Percentiles rank a stretch among this genome's conserved stretches.
Conservation (phyloP, 2,888 invertebrate species). For the Andricus quercusramuli region DNA sequence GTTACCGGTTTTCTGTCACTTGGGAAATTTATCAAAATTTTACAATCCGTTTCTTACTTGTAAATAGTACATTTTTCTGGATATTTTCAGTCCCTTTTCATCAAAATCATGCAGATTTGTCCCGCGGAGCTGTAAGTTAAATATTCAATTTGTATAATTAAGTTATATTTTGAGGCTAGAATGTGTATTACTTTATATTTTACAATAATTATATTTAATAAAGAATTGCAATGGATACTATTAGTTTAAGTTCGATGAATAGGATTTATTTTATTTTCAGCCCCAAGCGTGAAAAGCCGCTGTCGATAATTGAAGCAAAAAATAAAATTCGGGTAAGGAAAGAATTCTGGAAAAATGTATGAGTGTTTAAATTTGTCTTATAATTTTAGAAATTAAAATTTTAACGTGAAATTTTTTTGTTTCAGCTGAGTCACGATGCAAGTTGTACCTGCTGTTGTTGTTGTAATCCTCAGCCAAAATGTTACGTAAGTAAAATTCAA, state of each 20-base stretch:
- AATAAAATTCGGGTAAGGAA: constrained; percentile 68
- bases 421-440: constrained; percentile 69
- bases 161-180: constrained; percentile 18
- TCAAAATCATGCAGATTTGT: constrained; percentile 70
- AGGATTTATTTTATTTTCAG: constrained; percentile 44
- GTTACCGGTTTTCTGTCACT: constrained; percentile 32
- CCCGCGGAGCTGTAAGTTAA: constrained; percentile 63
- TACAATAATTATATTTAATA: neutral
- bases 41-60: neutral
- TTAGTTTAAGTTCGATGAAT: neutral
- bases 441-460: constrained; percentile 73
- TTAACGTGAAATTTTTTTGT: constrained; percentile 46
- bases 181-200: neutral
- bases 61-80: constrained; percentile 22
- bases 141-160: constrained; percentile 17
- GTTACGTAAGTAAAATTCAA: constrained; percentile 58
- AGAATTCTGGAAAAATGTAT: neutral
- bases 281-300: constrained; percentile 50
- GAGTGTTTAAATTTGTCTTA: constrained; percentile 38
- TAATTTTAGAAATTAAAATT: constrained; percentile 7
- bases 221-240: neutral
- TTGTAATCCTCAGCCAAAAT: constrained; percentile 61
- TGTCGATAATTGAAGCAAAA: constrained; percentile 67
- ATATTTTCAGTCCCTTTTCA: neutral
- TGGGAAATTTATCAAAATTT: constrained; percentile 46